Conservation (phyloP, 1,140 invertebrate genomes). For the Euwallacea similis region DNA sequence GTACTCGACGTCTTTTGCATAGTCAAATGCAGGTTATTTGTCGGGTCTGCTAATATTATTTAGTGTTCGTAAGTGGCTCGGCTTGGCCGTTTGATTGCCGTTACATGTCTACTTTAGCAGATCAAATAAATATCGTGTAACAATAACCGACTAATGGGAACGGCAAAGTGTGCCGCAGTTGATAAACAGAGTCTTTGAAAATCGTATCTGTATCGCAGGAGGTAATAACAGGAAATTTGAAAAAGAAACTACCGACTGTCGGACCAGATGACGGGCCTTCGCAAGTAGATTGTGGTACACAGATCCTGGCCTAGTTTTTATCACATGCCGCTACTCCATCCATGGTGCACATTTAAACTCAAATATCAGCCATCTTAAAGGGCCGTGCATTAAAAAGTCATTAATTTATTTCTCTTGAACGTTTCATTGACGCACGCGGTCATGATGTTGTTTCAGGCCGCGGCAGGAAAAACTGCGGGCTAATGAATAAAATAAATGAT, state of each 20-base stretch:
- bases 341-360: too few relatives aligned
- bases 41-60: conserved; percentile 4
- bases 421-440: too few relatives aligned
- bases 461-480: too few relatives aligned
- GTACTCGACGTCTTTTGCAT: conserved; percentile 1
- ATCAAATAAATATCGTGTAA: conserved; percentile 9
- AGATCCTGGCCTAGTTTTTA: too few relatives aligned
- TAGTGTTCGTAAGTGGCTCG: background rate
- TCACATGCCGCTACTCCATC: too few relatives aligned
- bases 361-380: too few relatives aligned
- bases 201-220: background rate
- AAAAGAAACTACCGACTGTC: conserved; percentile 1
- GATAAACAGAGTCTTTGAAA: conserved; percentile 11
- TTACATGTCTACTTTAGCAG: conserved; percentile 16
- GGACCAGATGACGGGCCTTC: background rate
- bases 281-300: too few relatives aligned
- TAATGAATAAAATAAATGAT: too few relatives aligned
- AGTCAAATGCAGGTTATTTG: conserved; percentile 11
- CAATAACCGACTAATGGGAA: conserved; percentile 10
- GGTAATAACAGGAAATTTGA: conserved; percentile 6
- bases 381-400: too few relatives aligned
- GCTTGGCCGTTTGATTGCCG: conserved; percentile 14
- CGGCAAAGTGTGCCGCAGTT: conserved; percentile 10
- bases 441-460: too few relatives aligned
- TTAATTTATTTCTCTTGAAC: too few relatives aligned